Evolutionary conservation across 2,888 invertebrate genomes (phyloP).

Genomic region (Nephrotoma appendiculata): DNA sequence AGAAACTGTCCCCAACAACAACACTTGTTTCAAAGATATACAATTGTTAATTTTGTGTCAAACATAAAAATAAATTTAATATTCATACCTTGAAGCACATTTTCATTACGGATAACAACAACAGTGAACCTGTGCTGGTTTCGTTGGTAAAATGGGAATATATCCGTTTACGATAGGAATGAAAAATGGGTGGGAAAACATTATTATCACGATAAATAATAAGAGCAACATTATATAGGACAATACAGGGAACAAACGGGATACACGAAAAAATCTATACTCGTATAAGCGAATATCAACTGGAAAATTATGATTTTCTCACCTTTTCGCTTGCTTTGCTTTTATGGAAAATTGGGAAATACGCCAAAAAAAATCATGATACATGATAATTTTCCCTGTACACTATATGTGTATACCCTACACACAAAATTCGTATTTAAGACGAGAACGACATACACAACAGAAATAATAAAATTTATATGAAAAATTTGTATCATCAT

Average conservation of each 20-base stretch:
- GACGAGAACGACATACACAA: neutral
- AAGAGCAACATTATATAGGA: neutral
- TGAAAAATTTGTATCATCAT: neutral
- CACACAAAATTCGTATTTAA: neutral
- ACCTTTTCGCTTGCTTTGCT: neutral
- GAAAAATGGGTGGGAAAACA: neutral
- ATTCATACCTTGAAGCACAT: neutral
- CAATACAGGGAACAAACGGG: neutral
- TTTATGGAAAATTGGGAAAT: neutral
- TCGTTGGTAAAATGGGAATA: neutral
- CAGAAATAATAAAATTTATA: neutral
- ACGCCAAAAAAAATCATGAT: neutral
- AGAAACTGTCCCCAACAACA: no score
- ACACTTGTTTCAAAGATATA: neutral
- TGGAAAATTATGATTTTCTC: neutral
- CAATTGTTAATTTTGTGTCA: neutral
- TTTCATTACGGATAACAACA: neutral
- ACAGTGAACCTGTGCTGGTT: neutral
- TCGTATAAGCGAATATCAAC: neutral
- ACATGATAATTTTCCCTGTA: neutral
- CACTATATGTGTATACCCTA: neutral
- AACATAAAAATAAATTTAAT: neutral
- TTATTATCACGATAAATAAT: neutral
- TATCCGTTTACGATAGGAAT: neutral
- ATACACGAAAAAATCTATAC: neutral